Conservation (phyloP, 2,888 invertebrate genomes). For the Labia minor region DNA sequence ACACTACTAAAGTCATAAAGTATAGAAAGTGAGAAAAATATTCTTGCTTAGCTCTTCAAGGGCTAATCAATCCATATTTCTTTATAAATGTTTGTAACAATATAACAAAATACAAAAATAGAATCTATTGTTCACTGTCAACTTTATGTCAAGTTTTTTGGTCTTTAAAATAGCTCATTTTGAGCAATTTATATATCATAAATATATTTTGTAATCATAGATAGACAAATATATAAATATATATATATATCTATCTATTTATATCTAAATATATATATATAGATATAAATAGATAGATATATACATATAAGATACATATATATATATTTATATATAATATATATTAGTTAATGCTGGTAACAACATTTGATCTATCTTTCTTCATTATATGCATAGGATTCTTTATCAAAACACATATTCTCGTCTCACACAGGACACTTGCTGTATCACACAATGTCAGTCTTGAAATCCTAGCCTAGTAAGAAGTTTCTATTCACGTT, state of each 20-base stretch:
- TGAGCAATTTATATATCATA: constrained; percentile 2
- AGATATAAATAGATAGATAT: constrained; percentile 19
- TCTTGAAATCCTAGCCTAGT: constrained; percentile 33
- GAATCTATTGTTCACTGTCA: constrained; percentile 13
- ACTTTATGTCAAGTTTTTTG: constrained; percentile 13
- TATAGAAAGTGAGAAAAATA: background rate
- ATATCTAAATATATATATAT: constrained; percentile 16
- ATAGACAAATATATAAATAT: constrained; percentile 15
- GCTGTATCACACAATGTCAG: constrained; percentile 27
- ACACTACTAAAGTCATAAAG: too few relatives aligned
- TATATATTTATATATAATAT: background rate
- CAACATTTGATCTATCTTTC: constrained; percentile 16
- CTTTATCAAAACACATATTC: constrained; percentile 16
- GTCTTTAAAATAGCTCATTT: constrained; percentile 5
- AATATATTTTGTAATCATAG: constrained; percentile 5
- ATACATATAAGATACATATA: constrained; percentile 14
- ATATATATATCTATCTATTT: constrained; percentile 22
- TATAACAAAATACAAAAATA: constrained; percentile 13
- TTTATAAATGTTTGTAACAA: constrained; percentile 13
- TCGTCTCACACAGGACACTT: constrained; percentile 28
- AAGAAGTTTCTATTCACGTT: constrained; percentile 27
- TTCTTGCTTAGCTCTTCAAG: constrained; percentile 1
- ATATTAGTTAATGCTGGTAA: background rate
- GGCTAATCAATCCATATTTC: constrained; percentile 3
- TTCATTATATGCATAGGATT: constrained; percentile 20